These are phyloP conservation scores for Patiria miniata DNA, from an alignment of 35 echinoderm and acorn worm genomes.

Conservation along the genomic window DNA sequence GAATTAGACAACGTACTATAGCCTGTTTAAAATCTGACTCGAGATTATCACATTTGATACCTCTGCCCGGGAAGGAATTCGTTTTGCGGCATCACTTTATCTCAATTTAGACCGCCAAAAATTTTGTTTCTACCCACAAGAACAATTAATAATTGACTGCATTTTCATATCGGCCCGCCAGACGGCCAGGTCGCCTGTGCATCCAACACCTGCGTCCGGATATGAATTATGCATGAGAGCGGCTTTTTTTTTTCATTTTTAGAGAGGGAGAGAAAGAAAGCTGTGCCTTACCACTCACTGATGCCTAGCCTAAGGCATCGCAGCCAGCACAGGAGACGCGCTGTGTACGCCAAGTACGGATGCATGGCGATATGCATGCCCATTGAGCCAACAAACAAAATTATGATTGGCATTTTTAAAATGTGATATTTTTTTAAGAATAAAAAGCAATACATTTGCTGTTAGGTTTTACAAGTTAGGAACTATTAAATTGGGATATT, in stretches of 20 bases:
- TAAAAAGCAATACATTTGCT: no score
- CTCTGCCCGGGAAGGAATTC: no score
- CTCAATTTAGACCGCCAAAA: not conserved
- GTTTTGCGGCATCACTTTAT: no score
- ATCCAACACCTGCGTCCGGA: constrained; percentile 10
- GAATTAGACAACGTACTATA: no score
- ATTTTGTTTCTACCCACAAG: not conserved
- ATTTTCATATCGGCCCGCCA: not conserved
- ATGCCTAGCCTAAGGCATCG: not conserved
- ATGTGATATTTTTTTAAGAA: no score
- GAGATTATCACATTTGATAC: no score
- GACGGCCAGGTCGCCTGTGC: not conserved
- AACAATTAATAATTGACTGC: constrained; percentile 21
- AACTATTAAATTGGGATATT: no score
- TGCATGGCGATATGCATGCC: no score
- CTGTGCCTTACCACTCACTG: constrained; percentile 19
- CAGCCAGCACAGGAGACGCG: not conserved
- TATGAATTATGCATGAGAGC: constrained; percentile 8
- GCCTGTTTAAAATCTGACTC: no score
- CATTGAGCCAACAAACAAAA: no score
- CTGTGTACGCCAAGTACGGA: not conserved
- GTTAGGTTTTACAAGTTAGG: no score
- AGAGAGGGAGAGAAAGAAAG: constrained; percentile 4
- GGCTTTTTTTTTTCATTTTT: not conserved
- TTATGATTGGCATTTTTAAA: no score